Percentiles rank a stretch among this genome's conserved stretches.
These are phyloP conservation scores for Blastomussa wellsi DNA, from an alignment of 92 coral and sea anemone genomes.

Conservation along the genomic window DNA sequence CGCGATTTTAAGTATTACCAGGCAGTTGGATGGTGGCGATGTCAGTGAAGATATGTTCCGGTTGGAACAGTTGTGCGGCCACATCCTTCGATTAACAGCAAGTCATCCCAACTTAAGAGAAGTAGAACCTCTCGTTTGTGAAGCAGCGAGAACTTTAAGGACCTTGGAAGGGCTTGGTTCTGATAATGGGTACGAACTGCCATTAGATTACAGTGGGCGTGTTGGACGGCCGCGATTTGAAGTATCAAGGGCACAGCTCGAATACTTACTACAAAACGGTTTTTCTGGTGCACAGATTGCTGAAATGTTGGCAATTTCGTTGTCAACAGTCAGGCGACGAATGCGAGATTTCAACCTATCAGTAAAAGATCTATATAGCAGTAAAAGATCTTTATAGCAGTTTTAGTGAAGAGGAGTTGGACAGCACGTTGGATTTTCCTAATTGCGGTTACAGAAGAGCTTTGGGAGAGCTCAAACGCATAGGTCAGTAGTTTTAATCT, in stretches of 20 bases:
- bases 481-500: constrained; percentile 37
- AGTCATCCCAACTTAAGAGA: too few relatives aligned
- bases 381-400: constrained; percentile 28
- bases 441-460: constrained; percentile 36
- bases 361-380: too few relatives aligned
- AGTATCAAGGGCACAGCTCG: constrained; percentile 27
- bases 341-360: constrained; percentile 39
- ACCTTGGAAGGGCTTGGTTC: constrained; percentile 12
- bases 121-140: constrained; percentile 1
- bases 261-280: constrained; percentile 33
- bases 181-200: constrained; percentile 23
- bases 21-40: constrained; percentile 31
- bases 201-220: constrained; percentile 21
- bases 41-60: constrained; percentile 29
- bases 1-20: constrained; percentile 7
- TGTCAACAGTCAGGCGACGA: constrained; percentile 34
- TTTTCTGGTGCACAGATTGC: constrained; percentile 35
- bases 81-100: constrained; percentile 32
- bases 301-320: constrained; percentile 36
- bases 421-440: constrained; percentile 14
- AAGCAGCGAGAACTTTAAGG: constrained; percentile 33
- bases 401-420: constrained; percentile 31
- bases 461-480: constrained; percentile 24
- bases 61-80: constrained; percentile 21
- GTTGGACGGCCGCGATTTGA: too few relatives aligned